Conservation (phyloP, 30 jellyfish, hydroid and myxozoan species). For the Morbakka virulenta region DNA sequence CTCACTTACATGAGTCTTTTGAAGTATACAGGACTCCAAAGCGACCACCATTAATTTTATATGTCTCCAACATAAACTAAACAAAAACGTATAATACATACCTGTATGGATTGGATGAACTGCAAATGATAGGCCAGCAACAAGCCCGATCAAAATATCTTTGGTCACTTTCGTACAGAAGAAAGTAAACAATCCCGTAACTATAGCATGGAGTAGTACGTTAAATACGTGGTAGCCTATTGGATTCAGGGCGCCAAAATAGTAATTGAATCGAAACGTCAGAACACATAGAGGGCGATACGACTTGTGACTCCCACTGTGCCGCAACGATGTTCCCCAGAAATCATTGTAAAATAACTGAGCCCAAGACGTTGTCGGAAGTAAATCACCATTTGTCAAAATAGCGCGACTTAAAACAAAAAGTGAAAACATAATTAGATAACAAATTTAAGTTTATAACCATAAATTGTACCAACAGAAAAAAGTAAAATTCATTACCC, state of each 20-base stretch:
- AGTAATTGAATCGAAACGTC: conserved; percentile 69
- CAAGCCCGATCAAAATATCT: conserved; percentile 19
- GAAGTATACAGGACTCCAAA: too few relatives aligned
- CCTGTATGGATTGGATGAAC: conserved; percentile 93
- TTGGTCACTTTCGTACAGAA: conserved; percentile 14
- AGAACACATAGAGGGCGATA: conserved; percentile 81
- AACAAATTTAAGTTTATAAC: background rate
- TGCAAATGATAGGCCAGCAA: conserved; percentile 83
- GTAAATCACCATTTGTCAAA: conserved; percentile 59
- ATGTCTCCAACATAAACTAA: background rate
- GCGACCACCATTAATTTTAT: too few relatives aligned
- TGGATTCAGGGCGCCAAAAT: conserved; percentile 66
- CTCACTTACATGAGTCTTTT: too few relatives aligned
- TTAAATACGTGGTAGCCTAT: conserved; percentile 68
- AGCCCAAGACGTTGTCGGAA: conserved; percentile 52
- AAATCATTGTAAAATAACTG: conserved; percentile 70
- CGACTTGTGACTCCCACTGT: conserved; percentile 95
- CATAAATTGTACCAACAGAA: background rate
- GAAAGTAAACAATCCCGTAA: conserved; percentile 47
- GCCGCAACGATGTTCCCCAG: conserved; percentile 95
- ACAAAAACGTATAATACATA: background rate
- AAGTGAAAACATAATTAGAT: background rate
- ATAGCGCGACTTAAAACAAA: conserved; percentile 74
- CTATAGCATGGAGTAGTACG: conserved; percentile 61
- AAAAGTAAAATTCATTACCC: background rate